Base-by-base conservation (phyloP, 64 coral and sea anemone species). In the Montipora efflorescens region DNA sequence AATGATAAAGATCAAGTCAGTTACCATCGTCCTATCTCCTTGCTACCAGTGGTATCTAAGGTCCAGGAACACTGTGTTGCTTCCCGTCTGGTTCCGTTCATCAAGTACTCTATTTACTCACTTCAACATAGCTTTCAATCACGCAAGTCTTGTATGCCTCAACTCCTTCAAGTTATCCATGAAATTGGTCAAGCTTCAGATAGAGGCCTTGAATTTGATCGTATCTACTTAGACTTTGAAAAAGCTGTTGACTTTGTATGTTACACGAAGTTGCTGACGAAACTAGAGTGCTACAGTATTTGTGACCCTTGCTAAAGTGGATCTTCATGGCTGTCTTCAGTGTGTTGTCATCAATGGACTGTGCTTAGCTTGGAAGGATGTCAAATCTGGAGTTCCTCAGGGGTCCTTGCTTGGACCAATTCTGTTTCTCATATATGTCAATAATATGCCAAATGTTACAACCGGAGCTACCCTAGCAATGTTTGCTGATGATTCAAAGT, bases 31-130 rank as follows among this genome's bases (percentile, higher is more conserved):
- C 78, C 78, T 47, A 48, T 80, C 45, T 80, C 78, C 5, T 47
- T 80, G 20, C 45, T 80, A 47, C 78, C 78, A 80, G 45, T 47
- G 19, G 18, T 80, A 80, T 80, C 78, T 25, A 78, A 78, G 9
- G 22, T 78, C 48, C 28, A 28, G 28, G 28, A 28, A 28, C 28
- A 28, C 28, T 28, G 28, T 28, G 28, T 28, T 28, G 28, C 28
- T 28, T 28, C 28, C 28, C 28, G 0, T 28, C 28, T 28, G 28
- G 28, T 28, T 28, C 28, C 28, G 28, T 28, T 28, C 28, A 28
- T 28, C 28, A 28, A 28, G 28, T 28, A 28, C 28, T 28, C 28
- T 28, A 28, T 28, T 28, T 28, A 28, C 28, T 28, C 28, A 28
- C 28, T 28, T 1, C 28, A 28, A 28, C 28, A 28, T 28, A 28